Evolutionary conservation across 1,140 invertebrate species (phyloP).

Genomic region (Melitaea cinxia): DNA sequence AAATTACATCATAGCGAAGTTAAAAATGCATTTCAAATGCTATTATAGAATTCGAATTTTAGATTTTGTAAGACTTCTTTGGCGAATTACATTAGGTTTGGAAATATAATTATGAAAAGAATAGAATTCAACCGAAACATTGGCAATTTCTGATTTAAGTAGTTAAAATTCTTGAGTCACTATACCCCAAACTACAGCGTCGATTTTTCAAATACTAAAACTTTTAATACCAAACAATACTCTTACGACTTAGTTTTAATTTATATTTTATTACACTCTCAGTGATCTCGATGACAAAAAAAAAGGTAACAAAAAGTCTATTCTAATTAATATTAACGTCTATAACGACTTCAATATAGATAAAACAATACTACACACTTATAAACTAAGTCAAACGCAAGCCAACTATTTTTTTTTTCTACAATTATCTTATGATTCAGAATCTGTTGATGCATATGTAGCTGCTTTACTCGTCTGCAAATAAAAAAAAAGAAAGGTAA

Average conservation of each 20-base stretch:
- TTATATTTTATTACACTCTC: background rate
- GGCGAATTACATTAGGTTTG: too few relatives aligned
- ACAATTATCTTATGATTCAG: conserved; percentile 53
- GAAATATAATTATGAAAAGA: too few relatives aligned
- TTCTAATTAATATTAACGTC: conserved; percentile 22
- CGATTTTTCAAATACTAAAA: background rate
- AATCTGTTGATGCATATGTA: conserved; percentile 61
- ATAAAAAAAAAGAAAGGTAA: conserved; percentile 23
- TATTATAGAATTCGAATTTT: too few relatives aligned
- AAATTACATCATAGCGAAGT: too few relatives aligned
- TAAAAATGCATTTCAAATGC: too few relatives aligned
- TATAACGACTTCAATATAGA: conserved; percentile 11
- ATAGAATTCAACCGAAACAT: too few relatives aligned
- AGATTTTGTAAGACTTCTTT: too few relatives aligned
- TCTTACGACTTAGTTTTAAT: background rate
- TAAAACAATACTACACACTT: conserved; percentile 22
- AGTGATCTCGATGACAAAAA: background rate
- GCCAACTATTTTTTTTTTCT: conserved; percentile 10
- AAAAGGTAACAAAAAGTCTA: conserved; percentile 18
- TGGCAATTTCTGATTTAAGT: too few relatives aligned
- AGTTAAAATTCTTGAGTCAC: too few relatives aligned
- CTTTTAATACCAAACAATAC: background rate
- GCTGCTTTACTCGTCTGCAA: conserved; percentile 73
- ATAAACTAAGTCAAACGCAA: conserved; percentile 25
- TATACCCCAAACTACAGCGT: too few relatives aligned